These are phyloP conservation scores for Fregata magnificens DNA, from an alignment of 2,113 vertebrate species.

Conservation along the genomic window DNA sequence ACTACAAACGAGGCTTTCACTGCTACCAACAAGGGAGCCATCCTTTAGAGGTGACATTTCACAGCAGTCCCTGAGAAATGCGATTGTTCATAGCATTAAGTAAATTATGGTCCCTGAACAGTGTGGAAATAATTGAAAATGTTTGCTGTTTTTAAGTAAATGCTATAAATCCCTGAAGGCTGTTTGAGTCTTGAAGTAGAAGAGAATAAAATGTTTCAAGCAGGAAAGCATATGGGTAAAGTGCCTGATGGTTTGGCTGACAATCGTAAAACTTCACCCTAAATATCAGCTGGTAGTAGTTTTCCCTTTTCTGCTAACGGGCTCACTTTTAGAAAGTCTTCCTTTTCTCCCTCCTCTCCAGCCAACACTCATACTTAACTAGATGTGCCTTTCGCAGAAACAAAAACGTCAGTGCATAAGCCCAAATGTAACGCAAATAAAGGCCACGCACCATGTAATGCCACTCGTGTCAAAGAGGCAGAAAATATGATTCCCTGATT, in stretches of 20 bases:
- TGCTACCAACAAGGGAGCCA: conserved; percentile 72
- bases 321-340: not conserved
- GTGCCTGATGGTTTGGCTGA: not conserved
- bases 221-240: not conserved
- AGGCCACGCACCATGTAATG: not conserved
- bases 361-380: not conserved
- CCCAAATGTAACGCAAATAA: not conserved
- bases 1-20: conserved; percentile 67
- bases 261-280: not conserved
- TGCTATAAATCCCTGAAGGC: conserved; percentile 71
- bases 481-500: not conserved
- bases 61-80: conserved; percentile 69
- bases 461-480: not conserved
- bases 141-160: conserved; percentile 81
- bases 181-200: conserved; percentile 6
- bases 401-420: not conserved
- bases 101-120: conserved; percentile 74
- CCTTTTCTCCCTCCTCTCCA: not conserved
- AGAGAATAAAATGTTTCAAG: conserved; percentile 14
- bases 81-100: conserved; percentile 74
- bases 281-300: not conserved
- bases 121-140: conserved; percentile 77
- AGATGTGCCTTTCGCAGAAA: not conserved
- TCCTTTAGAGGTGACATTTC: conserved; percentile 80
- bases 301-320: not conserved